A percentile compares a stretch with the other conserved stretches of the same genome.
These are phyloP conservation scores for Sarcophaga subvicina DNA, from an alignment of 2,888 invertebrate genomes.

Conservation along the genomic window DNA sequence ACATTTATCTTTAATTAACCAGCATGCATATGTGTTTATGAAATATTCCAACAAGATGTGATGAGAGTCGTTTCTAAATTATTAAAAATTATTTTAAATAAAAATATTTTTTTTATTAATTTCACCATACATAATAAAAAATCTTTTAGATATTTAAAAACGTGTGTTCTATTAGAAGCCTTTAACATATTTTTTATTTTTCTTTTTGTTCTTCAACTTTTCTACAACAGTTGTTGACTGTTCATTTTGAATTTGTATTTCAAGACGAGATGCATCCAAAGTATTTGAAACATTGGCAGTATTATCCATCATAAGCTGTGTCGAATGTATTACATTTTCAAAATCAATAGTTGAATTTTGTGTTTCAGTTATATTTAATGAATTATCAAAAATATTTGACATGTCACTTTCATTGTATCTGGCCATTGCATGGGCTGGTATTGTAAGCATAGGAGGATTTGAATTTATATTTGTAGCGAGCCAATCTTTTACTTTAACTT, in stretches of 20 bases:
- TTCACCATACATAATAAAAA: no score
- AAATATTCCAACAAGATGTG: no score
- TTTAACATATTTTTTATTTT: constrained; percentile 71
- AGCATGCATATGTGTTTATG: no score
- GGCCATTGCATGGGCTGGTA: constrained; percentile 40
- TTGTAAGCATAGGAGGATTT: constrained; percentile 47
- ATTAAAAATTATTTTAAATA: no score
- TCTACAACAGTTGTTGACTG: constrained; percentile 15
- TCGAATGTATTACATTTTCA: constrained; percentile 61
- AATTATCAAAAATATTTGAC: constrained; percentile 14
- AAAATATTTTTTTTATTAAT: no score
- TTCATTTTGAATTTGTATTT: constrained; percentile 19
- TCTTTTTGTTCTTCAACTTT: constrained; percentile 68
- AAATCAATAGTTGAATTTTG: constrained; percentile 51
- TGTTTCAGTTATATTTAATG: constrained; percentile 25
- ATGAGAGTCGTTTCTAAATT: no score
- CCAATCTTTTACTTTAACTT: constrained; percentile 63
- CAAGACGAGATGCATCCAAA: constrained; percentile 42
- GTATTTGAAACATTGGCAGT: constrained; percentile 7
- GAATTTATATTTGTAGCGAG: constrained; percentile 42
- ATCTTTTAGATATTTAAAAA: not conserved
- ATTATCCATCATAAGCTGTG: constrained; percentile 56
- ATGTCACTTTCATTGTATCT: constrained; percentile 20
- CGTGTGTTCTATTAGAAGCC: constrained; percentile 68
- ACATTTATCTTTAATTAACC: no score